Evolutionary conservation across 2,113 vertebrate species (phyloP), one percentile per base, ranked within the genome.

Genomic region (Phaethon lepturus): DNA sequence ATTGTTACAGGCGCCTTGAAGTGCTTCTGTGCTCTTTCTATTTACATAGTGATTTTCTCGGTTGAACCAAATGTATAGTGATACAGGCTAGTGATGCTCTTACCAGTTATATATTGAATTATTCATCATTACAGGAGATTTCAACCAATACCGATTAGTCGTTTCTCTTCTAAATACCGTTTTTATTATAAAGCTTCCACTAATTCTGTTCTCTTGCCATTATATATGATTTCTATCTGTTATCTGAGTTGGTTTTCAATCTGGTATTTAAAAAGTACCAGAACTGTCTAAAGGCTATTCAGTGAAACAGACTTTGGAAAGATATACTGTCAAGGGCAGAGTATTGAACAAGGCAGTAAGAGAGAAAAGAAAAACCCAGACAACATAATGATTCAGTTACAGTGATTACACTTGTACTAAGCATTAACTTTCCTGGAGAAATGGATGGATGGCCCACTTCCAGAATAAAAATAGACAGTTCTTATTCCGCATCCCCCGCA

Each of bases 61-160:
- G 86, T 87, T 95, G 93, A 96, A 91, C 77, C 44, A 56, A 72
- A 84, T 82, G 40, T 95, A 76, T 66, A 58, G 87, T 83, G 77
- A 91, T 95, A 93, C 66, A 90, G 53, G 28, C 49, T 85, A 88
- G 81, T 76, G 74, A 94, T 91, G 82, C 77, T 94, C 62, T 95
- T 88, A 90, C 80, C 60, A 82, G 74, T 89, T 90, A 91, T 60
- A 76, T 91, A 90, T 91, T 94, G 96, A 95, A 95, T 97, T 96
- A 96, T 96, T 96, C 84, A 96, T 94, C 69, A 87, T 95, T 96
- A 95, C 71, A 91, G 93, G 62, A 90, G 87, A 95, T 95, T 96
- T 93, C 69, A 95, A 62, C 87, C 58, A 95, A 90, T 95, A 58
- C 77, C 90, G 81, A 92, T 90, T 93, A 96, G 87, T 96, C 1